Conservation (phyloP, 2,113 vertebrate genomes). For the Esox niger region DNA sequence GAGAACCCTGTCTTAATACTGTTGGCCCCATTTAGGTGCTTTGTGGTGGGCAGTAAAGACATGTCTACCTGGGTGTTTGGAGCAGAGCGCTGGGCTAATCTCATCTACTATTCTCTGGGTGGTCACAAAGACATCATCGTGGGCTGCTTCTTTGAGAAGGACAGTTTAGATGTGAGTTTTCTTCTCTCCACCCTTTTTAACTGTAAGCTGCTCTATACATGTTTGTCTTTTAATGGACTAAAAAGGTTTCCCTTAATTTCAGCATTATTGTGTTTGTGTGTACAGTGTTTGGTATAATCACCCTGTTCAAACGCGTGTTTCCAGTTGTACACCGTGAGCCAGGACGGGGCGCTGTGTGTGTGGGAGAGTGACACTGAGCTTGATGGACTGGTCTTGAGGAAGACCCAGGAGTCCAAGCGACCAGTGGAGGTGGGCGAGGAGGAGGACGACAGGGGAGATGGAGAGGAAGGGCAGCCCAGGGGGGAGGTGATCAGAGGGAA, state of each 20-base stretch:
- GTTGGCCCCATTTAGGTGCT: constrained; percentile 75
- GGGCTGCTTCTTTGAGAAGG: constrained; percentile 91
- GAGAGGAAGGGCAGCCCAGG: constrained; percentile 52
- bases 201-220: too few species aligned
- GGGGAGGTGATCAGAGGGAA: constrained; percentile 81
- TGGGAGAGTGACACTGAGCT: constrained; percentile 91
- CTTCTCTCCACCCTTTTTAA: neutral
- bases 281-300: neutral
- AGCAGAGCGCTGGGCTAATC: constrained; percentile 91
- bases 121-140: constrained; percentile 92
- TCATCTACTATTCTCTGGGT: constrained; percentile 90
- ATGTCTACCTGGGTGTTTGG: constrained; percentile 97
- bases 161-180: constrained; percentile 90
- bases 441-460: constrained; percentile 37
- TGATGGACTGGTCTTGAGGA: constrained; percentile 74
- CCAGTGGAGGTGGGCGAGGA: constrained; percentile 38
- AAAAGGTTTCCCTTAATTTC: too few species aligned
- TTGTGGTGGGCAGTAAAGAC: constrained; percentile 94
- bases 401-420: constrained; percentile 51
- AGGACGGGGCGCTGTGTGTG: constrained; percentile 87
- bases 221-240: too few species aligned
- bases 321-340: constrained; percentile 91
- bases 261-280: too few species aligned
- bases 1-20: neutral
- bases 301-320: neutral